phyloP scores from a whole-genome alignment of 2,113 vertebrate genomes.

The Gasterosteus nipponicus region DNA sequence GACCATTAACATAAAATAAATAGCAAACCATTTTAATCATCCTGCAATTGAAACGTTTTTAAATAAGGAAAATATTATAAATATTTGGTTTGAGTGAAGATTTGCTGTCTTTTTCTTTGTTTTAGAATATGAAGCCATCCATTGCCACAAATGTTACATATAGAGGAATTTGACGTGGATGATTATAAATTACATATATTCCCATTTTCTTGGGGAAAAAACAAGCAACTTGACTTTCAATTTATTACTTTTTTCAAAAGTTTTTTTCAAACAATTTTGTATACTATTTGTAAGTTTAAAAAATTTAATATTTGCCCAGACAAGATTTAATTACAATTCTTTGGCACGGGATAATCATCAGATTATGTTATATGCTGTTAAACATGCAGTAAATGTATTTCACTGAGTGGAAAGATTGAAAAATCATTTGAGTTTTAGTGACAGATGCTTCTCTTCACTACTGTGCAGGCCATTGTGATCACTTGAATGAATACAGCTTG shows the following conservation, averaged over 20 bases:
- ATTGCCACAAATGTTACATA: too few relatives aligned
- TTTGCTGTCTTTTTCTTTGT: neutral
- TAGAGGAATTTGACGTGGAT: too few relatives aligned
- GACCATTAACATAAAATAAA: neutral
- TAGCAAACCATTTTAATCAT: neutral
- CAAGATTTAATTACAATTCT: slow-evolving; percentile 16
- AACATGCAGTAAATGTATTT: slow-evolving; percentile 30
- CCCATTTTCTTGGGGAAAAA: neutral
- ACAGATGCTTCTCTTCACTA: slow-evolving; percentile 75
- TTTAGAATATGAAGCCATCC: neutral
- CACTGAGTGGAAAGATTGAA: slow-evolving; percentile 59
- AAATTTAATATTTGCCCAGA: neutral
- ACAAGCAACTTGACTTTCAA: neutral
- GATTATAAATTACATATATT: neutral
- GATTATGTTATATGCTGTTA: neutral
- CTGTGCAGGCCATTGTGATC: slow-evolving; percentile 71
- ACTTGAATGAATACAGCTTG: slow-evolving; percentile 77
- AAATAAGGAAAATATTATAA: neutral
- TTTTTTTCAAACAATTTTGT: neutral
- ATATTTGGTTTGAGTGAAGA: neutral
- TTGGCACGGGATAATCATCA: slow-evolving; percentile 1
- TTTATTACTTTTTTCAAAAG: too few relatives aligned
- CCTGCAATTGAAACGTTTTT: neutral
- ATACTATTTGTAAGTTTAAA: neutral
- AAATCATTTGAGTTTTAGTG: slow-evolving; percentile 72